Percentiles rank a stretch among this genome's conserved stretches.
phyloP scores from a whole-genome alignment of 2,888 invertebrate genomes.

The Molanna angustata region DNA sequence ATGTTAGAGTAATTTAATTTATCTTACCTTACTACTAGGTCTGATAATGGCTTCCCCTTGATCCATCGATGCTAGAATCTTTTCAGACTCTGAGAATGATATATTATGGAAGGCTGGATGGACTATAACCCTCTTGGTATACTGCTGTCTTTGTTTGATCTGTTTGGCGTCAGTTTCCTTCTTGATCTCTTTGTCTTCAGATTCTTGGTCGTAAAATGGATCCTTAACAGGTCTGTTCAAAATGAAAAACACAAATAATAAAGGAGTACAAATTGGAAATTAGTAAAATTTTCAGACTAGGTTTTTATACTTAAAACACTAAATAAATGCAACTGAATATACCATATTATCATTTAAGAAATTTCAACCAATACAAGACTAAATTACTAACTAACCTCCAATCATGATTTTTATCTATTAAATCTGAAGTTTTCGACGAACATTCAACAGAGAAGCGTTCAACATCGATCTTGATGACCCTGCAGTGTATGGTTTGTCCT shows the following conservation, averaged over 20 bases:
- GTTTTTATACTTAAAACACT: no score
- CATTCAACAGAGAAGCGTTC: conserved; percentile 92
- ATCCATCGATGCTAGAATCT: conserved; percentile 86
- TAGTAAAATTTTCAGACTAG: no score
- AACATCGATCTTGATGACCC: conserved; percentile 94
- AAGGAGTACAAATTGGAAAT: no score
- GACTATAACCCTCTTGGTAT: conserved; percentile 94
- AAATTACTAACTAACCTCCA: conserved; percentile 61
- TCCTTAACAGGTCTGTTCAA: conserved; percentile 78
- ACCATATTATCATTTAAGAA: no score
- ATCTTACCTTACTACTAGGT: conserved; percentile 85
- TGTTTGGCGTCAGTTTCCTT: conserved; percentile 80
- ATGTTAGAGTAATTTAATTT: conserved; percentile 5
- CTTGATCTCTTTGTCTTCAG: conserved; percentile 76
- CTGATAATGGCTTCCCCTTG: conserved; percentile 96
- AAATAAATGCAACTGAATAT: no score
- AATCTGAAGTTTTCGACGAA: conserved; percentile 89
- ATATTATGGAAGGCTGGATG: conserved; percentile 98
- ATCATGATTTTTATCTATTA: conserved; percentile 85
- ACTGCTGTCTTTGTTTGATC: conserved; percentile 77
- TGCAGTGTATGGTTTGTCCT: conserved; percentile 79
- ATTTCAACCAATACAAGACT: no score
- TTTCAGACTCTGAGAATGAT: conserved; percentile 88
- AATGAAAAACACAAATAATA: conserved; percentile 6
- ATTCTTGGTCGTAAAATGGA: conserved; percentile 84